Percentiles rank a stretch among this genome's conserved stretches.
Conservation (phyloP, 92 coral and sea anemone genomes). For the Zoanthus sociatus region DNA sequence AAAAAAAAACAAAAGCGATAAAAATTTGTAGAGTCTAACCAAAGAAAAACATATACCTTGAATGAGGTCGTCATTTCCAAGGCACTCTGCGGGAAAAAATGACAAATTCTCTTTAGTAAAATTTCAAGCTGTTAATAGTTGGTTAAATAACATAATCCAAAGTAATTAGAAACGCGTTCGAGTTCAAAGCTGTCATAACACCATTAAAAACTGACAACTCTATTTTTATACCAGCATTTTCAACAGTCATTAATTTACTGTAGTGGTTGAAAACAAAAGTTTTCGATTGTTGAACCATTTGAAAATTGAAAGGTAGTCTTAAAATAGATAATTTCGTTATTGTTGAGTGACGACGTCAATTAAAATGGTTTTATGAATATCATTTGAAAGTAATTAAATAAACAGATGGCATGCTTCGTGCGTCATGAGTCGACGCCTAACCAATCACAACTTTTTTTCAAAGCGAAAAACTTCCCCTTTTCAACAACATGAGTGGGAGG, state of each 20-base stretch:
- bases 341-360: neutral
- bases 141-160: neutral
- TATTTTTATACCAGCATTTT: neutral
- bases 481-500: slow-evolving; percentile 20
- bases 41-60: neutral
- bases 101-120: neutral
- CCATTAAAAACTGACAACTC: slow-evolving; percentile 10
- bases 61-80: neutral
- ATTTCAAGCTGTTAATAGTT: neutral
- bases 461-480: slow-evolving; percentile 34
- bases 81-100: neutral
- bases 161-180: neutral
- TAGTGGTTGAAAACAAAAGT: neutral
- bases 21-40: neutral
- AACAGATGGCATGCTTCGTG: slow-evolving; percentile 1
- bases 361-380: neutral
- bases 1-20: neutral
- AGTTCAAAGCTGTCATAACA: neutral
- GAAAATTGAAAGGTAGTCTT: slow-evolving; percentile 18
- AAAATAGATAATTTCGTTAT: neutral
- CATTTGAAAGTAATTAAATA: neutral
- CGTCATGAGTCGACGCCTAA: neutral
- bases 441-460: slow-evolving; percentile 10
- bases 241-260: neutral
- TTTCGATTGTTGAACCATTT: neutral